Evolutionary conservation across 2,888 invertebrate species (phyloP), one percentile per base, ranked within the genome.

Genomic region (Sylvicola cinctus): DNA sequence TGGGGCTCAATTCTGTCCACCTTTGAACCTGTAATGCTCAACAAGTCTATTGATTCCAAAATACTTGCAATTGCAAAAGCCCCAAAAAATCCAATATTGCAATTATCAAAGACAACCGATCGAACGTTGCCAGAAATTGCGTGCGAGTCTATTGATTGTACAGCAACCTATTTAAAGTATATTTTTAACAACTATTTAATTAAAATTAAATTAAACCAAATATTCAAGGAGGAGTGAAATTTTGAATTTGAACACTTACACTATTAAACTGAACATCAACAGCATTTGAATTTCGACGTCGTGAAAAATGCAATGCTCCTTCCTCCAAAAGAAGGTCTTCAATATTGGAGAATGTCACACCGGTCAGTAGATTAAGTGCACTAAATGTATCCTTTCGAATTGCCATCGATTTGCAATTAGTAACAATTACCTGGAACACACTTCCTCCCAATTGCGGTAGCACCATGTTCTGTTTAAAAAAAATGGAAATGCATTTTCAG

Each of bases 1-100:
- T 57, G 57, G 35, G 47, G 46, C 36, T 75, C 72, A 31, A 80
- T 63, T 32, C 60, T 63, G 29, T 65, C 60, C 30, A 77, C 62
- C 3, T 51, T 50, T 36, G 73, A 71, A 44, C 73, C 64, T 23
- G 60, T 61, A 41, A 84, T 58, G 41, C 68, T 66, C 37, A 83
- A 62, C 33, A 62, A 66, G 43, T 72, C 67, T 33, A 70, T 52
- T 41, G 49, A 68, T 43, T 69, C 68, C 31, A 64, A 61, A 29
- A 80, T 63, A 50, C 75, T 77, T 38, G 76, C 74, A 49, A 84
- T 77, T 1, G 79, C 76, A 51, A 75, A 80, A 1, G 80, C 68
- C 44, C 64, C 65, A 37, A 81, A 60, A 36, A 60, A 60, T 16
- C 64, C 63, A 36, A 84, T 65, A 38, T 53, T 61, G 33, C 72